These are phyloP conservation scores for Mesorhabditis belari DNA, from an alignment of 2,888 invertebrate species.

Conservation along the genomic window DNA sequence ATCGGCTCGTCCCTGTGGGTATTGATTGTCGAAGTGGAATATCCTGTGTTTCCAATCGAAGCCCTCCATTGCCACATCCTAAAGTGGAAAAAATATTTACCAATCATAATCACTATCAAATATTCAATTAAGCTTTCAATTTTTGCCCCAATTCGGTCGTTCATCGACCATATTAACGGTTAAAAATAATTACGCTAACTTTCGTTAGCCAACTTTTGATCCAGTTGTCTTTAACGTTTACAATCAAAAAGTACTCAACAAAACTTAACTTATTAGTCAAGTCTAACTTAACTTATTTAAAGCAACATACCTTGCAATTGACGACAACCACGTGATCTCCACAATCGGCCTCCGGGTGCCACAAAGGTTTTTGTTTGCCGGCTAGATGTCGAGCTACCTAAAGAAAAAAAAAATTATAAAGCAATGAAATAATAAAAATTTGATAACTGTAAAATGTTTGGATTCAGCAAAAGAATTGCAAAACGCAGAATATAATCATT, in stretches of 20 bases:
- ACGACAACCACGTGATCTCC: conserved; percentile 53
- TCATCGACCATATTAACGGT: too few relatives aligned
- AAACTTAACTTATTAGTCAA: background rate
- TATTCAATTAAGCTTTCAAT: too few relatives aligned
- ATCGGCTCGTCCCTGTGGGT: conserved; percentile 41
- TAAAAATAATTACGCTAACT: too few relatives aligned
- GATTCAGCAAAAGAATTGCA: too few relatives aligned
- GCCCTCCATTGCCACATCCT: conserved; percentile 50
- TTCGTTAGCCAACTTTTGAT: too few relatives aligned
- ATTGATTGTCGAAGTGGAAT: conserved; percentile 48
- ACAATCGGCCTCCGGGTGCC: conserved; percentile 67
- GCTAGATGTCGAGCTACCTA: conserved; percentile 71
- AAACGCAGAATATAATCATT: too few relatives aligned
- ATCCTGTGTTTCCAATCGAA: conserved; percentile 52
- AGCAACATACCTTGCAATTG: conserved; percentile 24
- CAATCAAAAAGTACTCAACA: background rate
- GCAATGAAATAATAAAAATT: too few relatives aligned
- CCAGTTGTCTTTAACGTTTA: too few relatives aligned
- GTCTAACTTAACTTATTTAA: background rate
- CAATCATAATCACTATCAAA: too few relatives aligned
- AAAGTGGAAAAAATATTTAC: too few relatives aligned
- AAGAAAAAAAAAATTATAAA: background rate
- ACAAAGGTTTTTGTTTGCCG: conserved; percentile 88
- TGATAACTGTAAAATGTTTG: too few relatives aligned
- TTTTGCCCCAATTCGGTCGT: too few relatives aligned